A percentile compares a stretch with the other conserved stretches of the same genome.
These are phyloP conservation scores for Glyphotaelius pellucidus DNA, from an alignment of 2,888 invertebrate genomes.

Conservation along the genomic window DNA sequence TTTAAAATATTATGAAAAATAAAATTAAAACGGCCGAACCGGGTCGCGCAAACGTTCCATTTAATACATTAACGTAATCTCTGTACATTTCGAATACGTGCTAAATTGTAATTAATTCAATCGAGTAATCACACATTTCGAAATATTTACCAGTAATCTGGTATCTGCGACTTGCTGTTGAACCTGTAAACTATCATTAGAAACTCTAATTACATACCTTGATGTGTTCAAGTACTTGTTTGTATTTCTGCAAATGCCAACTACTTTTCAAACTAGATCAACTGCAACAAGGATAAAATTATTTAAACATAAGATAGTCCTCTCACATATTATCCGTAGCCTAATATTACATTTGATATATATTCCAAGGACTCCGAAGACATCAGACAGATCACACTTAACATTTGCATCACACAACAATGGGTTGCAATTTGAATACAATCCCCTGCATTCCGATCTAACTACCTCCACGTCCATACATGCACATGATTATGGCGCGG, in stretches of 20 bases:
- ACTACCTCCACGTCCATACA: neutral
- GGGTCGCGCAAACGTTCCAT: no score
- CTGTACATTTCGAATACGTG: neutral
- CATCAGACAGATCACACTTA: constrained; percentile 19
- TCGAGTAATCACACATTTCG: neutral
- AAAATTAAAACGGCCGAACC: no score
- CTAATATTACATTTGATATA: neutral
- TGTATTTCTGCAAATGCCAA: neutral
- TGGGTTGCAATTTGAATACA: constrained; percentile 19
- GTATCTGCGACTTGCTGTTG: neutral
- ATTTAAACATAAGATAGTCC: neutral
- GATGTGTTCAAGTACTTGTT: neutral
- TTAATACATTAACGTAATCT: no score
- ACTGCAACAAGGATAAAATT: neutral
- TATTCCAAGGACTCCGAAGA: constrained; percentile 11
- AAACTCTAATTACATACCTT: neutral
- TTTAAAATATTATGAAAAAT: no score
- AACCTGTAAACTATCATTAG: neutral
- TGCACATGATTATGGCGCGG: neutral
- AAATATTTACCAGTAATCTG: neutral
- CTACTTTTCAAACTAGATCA: neutral
- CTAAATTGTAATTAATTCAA: neutral
- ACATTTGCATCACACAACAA: constrained; percentile 25
- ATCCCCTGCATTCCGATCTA: constrained; percentile 32
- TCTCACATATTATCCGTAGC: neutral